These are phyloP conservation scores for Nymphalis urticae DNA, from an alignment of 2,888 invertebrate species.

Conservation along the genomic window DNA sequence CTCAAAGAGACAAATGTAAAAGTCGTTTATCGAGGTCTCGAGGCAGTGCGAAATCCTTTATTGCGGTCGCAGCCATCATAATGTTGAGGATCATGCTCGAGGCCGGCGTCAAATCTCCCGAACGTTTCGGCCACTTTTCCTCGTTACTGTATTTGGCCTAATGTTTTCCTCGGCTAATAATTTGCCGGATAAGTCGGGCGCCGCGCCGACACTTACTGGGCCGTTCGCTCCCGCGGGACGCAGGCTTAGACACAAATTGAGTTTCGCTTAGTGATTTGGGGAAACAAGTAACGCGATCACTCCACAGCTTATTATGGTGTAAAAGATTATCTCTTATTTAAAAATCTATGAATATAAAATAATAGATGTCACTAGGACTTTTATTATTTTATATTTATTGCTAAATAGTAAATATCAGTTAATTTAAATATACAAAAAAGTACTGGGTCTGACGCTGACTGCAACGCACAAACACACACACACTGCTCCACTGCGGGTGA, in stretches of 20 bases:
- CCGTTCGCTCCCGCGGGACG: constrained; percentile 52
- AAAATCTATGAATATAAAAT: background rate
- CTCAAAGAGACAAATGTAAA: constrained; percentile 33
- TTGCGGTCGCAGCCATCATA: constrained; percentile 30
- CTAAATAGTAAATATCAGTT: too few species aligned
- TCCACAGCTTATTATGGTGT: constrained; percentile 23
- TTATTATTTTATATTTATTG: too few species aligned
- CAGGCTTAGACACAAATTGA: constrained; percentile 62
- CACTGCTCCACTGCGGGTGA: too few species aligned
- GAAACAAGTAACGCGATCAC: constrained; percentile 44
- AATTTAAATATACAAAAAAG: too few species aligned
- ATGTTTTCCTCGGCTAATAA: constrained; percentile 62
- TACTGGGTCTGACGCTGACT: too few species aligned
- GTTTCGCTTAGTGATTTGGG: constrained; percentile 69
- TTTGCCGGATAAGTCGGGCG: constrained; percentile 54
- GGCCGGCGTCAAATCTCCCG: constrained; percentile 45
- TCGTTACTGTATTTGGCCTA: constrained; percentile 54
- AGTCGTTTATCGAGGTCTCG: constrained; percentile 32
- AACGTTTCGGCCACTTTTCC: constrained; percentile 50
- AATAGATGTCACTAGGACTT: too few species aligned
- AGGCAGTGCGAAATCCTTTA: constrained; percentile 30
- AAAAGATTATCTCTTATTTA: background rate
- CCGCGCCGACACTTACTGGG: constrained; percentile 56
- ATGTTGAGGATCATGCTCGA: constrained; percentile 39
- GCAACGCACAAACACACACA: too few species aligned